Conservation (phyloP, 2,888 invertebrate genomes). For the Cephus nigrinus region DNA sequence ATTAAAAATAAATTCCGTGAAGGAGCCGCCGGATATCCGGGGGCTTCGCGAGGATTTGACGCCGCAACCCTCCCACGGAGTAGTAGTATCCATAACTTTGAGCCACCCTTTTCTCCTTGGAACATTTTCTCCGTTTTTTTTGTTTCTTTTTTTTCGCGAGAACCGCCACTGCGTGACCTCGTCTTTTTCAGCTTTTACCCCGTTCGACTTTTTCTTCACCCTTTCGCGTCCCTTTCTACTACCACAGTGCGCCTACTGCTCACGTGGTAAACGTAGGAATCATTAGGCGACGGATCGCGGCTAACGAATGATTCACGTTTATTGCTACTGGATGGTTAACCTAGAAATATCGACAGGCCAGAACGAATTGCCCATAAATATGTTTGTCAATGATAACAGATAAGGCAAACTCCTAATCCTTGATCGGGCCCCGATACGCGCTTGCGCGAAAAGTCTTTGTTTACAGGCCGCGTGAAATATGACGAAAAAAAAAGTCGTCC, state of each 20-base stretch:
- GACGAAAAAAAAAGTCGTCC: not conserved
- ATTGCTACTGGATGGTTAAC: not conserved
- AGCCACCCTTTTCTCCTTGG: slow-evolving; percentile 26
- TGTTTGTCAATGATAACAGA: slow-evolving; percentile 35
- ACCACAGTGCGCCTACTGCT: not conserved
- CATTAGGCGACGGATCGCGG: not conserved
- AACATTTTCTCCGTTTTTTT: slow-evolving; percentile 9
- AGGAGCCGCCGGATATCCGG: slow-evolving; percentile 66
- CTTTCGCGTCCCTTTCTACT: not conserved
- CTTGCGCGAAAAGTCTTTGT: not conserved
- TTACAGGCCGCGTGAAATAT: not conserved
- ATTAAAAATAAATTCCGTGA: slow-evolving; percentile 70
- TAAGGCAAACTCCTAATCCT: slow-evolving; percentile 38
- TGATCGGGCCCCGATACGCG: slow-evolving; percentile 26
- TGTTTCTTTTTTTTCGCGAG: not conserved
- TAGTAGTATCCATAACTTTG: slow-evolving; percentile 50
- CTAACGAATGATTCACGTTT: not conserved
- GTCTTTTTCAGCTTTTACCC: not conserved
- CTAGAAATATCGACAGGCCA: not conserved
- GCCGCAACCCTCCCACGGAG: slow-evolving; percentile 36
- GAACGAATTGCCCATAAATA: slow-evolving; percentile 36
- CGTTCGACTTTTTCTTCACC: slow-evolving; percentile 11
- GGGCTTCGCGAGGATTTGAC: slow-evolving; percentile 66
- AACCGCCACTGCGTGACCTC: not conserved
- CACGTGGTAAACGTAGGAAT: not conserved